A percentile compares a stretch with the other conserved stretches of the same genome.
Conservation (phyloP, 2,113 vertebrate genomes). For the Asarcornis scutulata region DNA sequence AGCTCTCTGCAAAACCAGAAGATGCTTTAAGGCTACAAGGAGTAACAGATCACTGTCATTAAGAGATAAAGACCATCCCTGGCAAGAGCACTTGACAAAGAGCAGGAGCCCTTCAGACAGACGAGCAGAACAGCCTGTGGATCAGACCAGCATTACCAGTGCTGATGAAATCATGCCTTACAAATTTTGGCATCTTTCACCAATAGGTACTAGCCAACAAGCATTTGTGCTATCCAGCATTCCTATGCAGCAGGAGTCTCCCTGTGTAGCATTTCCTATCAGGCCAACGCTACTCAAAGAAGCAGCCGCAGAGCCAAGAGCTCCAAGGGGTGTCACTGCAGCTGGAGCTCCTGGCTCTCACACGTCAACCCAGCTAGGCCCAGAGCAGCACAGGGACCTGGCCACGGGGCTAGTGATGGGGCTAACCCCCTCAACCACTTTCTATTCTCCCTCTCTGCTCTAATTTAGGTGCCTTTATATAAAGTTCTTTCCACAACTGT, state of each 20-base stretch:
- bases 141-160: neutral
- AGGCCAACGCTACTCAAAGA: neutral
- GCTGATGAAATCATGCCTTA: neutral
- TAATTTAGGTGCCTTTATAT: neutral
- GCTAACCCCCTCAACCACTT: neutral
- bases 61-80: neutral
- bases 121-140: neutral
- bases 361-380: rapidly evolving
- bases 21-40: neutral
- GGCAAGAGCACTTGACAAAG: neutral
- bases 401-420: neutral
- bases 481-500: neutral
- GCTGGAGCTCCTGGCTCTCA: neutral
- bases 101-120: neutral
- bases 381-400: neutral
- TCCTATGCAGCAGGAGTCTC: neutral
- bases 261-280: neutral
- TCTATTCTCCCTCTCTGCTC: neutral
- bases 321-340: neutral
- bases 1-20: neutral
- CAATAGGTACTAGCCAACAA: neutral
- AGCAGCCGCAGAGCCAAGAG: neutral
- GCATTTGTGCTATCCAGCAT: neutral
- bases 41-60: neutral
- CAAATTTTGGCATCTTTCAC: neutral